Percentiles rank a stretch among this genome's conserved stretches.
Evolutionary conservation across 2,888 invertebrate genomes (phyloP).

Genomic region (Amiota communis): DNA sequence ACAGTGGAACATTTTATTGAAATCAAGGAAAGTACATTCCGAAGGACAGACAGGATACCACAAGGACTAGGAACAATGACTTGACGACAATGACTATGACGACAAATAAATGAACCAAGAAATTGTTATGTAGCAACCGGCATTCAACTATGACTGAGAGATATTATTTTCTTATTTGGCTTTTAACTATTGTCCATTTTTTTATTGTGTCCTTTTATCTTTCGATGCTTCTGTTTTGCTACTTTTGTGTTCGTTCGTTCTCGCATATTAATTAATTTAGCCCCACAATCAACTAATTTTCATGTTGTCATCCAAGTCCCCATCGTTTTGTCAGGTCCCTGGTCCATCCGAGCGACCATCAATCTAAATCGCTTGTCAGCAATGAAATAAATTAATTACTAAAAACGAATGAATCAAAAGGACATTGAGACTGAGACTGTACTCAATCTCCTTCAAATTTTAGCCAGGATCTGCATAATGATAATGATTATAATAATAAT

Average conservation of each 20-base stretch:
- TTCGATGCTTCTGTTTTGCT: not conserved
- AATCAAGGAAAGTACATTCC: not conserved
- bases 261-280: conserved; percentile 19
- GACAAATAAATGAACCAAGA: conserved; percentile 3
- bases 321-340: not conserved
- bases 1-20: conserved; percentile 7
- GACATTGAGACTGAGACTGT: too few species aligned
- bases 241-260: not conserved
- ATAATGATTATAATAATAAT: too few species aligned
- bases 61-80: not conserved
- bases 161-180: not conserved
- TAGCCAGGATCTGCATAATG: too few species aligned
- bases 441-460: too few species aligned
- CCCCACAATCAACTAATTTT: conserved; percentile 8
- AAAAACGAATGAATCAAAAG: too few species aligned
- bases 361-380: conserved; percentile 64
- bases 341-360: conserved; percentile 43
- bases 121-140: not conserved
- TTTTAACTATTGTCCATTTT: too few species aligned
- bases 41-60: too few species aligned
- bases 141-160: not conserved
- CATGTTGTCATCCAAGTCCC: not conserved
- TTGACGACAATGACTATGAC: not conserved
- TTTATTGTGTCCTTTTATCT: not conserved
- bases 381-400: not conserved